Percentiles rank a stretch among this genome's conserved stretches.
Conservation (phyloP, 2,113 vertebrate genomes). For the Dromiciops gliroides region DNA sequence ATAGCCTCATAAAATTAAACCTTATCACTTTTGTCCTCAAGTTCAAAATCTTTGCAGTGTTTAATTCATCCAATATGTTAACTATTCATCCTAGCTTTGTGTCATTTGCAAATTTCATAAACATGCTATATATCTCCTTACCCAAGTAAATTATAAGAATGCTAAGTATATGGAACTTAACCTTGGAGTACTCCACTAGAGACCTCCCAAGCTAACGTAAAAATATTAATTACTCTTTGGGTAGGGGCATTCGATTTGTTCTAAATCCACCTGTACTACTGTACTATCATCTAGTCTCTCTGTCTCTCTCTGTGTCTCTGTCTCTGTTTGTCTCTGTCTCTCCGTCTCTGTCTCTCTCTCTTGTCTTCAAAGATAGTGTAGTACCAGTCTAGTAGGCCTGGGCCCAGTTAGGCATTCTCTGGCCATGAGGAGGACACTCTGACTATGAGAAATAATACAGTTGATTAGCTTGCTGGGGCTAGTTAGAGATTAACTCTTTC, state of each 20-base stretch:
- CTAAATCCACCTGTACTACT: background rate
- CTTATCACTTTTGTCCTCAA: background rate
- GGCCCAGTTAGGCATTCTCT: no score
- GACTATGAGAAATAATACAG: no score
- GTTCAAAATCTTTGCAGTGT: background rate
- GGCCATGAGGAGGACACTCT: no score
- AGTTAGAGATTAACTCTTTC: no score
- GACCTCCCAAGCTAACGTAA: background rate
- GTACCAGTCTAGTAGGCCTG: no score
- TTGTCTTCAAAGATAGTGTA: background rate
- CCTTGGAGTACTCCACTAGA: background rate
- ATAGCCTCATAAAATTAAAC: background rate
- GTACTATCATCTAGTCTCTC: background rate
- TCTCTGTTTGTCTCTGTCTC: no score
- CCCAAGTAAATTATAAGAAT: background rate
- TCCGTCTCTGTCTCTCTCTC: no score
- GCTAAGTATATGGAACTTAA: background rate
- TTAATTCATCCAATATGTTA: background rate
- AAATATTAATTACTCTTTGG: background rate
- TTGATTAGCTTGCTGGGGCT: no score
- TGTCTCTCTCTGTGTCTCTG: no score
- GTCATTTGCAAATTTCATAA: background rate
- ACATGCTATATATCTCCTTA: background rate
- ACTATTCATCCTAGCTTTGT: background rate
- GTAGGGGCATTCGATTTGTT: background rate